phyloP scores from a whole-genome alignment of 1,140 invertebrate species.

The Drosophila elegans region DNA sequence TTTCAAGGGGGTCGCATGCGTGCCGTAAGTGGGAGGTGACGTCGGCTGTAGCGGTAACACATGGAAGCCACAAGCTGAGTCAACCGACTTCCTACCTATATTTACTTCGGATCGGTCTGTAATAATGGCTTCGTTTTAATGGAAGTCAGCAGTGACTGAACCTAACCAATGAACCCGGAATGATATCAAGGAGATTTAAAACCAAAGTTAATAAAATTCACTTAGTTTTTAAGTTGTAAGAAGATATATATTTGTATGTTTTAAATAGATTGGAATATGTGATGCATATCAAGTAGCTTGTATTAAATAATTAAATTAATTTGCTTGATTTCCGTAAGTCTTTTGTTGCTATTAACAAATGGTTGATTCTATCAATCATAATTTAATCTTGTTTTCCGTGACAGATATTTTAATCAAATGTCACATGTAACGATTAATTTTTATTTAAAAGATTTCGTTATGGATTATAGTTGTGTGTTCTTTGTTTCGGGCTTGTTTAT shows the following conservation, averaged over 20 bases:
- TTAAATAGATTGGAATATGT: no score
- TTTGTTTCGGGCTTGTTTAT: conserved; percentile 26
- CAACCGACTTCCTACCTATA: conserved; percentile 12
- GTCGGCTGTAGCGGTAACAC: background rate
- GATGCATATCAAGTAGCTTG: no score
- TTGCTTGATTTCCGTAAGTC: no score
- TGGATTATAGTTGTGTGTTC: conserved; percentile 11
- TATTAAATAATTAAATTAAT: no score
- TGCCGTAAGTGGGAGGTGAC: conserved; percentile 10
- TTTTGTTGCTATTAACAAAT: no score
- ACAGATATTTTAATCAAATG: no score
- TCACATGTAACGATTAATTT: no score
- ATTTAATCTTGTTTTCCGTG: no score
- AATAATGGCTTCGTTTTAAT: conserved; percentile 19
- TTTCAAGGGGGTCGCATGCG: conserved; percentile 5
- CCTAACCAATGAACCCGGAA: conserved; percentile 18
- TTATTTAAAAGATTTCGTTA: background rate
- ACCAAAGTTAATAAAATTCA: background rate
- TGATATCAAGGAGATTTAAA: background rate
- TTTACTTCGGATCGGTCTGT: background rate
- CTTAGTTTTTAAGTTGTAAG: background rate
- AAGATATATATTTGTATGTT: no score
- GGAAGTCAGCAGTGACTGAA: conserved; percentile 19
- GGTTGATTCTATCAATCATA: no score
- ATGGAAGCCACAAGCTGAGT: conserved; percentile 8